These are phyloP conservation scores for Adelosebastes latens DNA, from an alignment of 2,797 vertebrate species.

Conservation along the genomic window DNA sequence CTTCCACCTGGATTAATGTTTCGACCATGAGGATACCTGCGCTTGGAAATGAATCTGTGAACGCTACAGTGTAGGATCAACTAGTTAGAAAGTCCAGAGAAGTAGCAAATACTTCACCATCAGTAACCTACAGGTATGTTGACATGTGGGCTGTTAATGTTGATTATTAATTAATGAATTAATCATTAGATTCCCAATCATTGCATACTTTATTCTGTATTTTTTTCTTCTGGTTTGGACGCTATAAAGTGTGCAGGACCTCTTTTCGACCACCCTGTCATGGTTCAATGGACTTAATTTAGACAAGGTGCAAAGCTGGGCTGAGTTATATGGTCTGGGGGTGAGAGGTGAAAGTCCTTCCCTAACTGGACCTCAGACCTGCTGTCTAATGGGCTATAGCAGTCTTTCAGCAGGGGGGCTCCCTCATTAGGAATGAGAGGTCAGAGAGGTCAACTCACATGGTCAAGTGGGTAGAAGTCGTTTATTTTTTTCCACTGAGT, in stretches of 20 bases:
- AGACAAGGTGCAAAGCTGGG: conserved; percentile 13
- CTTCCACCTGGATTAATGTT: conserved; percentile 46
- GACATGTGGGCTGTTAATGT: not conserved
- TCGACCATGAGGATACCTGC: conserved; percentile 45
- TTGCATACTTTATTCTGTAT: not conserved
- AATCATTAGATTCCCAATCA: not conserved
- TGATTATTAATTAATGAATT: not conserved
- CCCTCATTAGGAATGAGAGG: conserved; percentile 52
- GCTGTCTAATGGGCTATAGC: conserved; percentile 18
- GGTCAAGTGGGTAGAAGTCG: conserved; percentile 62
- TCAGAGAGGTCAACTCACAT: conserved; percentile 64
- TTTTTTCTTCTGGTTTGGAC: not conserved
- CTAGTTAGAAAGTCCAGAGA: conserved; percentile 12
- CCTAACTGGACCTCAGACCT: conserved; percentile 26
- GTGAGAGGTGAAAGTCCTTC: conserved; percentile 22
- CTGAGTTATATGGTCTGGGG: conserved; percentile 1
- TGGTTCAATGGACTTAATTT: conserved; percentile 15
- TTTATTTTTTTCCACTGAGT: conserved; percentile 6
- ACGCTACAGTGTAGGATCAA: conserved; percentile 10
- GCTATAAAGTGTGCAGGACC: not conserved
- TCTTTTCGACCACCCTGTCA: not conserved
- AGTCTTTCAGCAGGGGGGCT: conserved; percentile 32
- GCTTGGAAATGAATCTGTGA: conserved; percentile 24
- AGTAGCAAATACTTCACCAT: not conserved
- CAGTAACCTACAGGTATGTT: conserved; percentile 38